A percentile compares a stretch with the other conserved stretches of the same genome.
Evolutionary conservation across 2,888 invertebrate genomes (phyloP).

Genomic region (Parelbella ahira): DNA sequence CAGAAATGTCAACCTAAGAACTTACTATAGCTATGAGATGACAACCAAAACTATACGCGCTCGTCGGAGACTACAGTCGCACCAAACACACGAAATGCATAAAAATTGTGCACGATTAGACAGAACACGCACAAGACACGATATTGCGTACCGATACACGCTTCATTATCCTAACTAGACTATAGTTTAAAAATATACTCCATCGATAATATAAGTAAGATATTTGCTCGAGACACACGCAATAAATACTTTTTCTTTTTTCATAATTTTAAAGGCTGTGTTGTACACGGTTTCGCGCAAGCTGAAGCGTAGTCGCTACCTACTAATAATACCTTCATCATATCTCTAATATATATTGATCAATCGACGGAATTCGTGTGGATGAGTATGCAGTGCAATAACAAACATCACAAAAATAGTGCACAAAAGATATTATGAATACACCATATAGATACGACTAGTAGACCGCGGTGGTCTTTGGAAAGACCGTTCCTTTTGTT

Average conservation of each 20-base stretch:
- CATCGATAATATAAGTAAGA: slow-evolving; percentile 49
- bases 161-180: slow-evolving; percentile 42
- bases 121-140: slow-evolving; percentile 28
- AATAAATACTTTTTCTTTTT: slow-evolving; percentile 36
- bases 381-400: slow-evolving; percentile 26
- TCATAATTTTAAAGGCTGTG: slow-evolving; percentile 39
- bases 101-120: slow-evolving; percentile 29
- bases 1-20: slow-evolving; percentile 7
- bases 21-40: slow-evolving; percentile 13
- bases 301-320: slow-evolving; percentile 34
- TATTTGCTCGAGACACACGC: slow-evolving; percentile 53
- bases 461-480: no score
- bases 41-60: no score
- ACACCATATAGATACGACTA: no score
- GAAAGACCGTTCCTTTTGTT: no score
- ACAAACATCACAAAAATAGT: slow-evolving; percentile 22
- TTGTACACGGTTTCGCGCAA: slow-evolving; percentile 32
- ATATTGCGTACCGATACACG: slow-evolving; percentile 22
- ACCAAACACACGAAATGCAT: slow-evolving; percentile 11
- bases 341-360: slow-evolving; percentile 31
- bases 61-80: no score
- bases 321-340: slow-evolving; percentile 31
- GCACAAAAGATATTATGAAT: background rate
- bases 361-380: slow-evolving; percentile 38
- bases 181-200: slow-evolving; percentile 69